Base-by-base conservation (phyloP, 2,113 vertebrate species). In the Toxotes jaculatrix region DNA sequence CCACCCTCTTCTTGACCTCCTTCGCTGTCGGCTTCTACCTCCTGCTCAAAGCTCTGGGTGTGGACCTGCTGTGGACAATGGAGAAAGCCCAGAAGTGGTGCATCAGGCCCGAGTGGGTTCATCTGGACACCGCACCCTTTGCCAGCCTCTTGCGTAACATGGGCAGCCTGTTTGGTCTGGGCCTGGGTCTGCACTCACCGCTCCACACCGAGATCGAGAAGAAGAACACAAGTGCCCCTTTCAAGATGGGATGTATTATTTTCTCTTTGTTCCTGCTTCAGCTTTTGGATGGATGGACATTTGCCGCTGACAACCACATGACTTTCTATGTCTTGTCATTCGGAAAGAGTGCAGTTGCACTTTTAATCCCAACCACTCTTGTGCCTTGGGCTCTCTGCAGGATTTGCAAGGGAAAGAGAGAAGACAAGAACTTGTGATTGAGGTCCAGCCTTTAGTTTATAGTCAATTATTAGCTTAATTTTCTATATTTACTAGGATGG, bases 71-170 rank as follows among this genome's bases (percentile, higher is more conserved):
- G 40, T 99, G 98, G 98, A 98, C 98, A 0, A 82, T 99, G 88
- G 97, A 97, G 84, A 98, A 96, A 82, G 98, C 98, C 7, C 96
- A 92, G 93, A 95, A 79, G 74, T 98, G 97, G 97, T 99, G 98
- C 1, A 80, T 93, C 45, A 93, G 1, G 38, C 92, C 97, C 0
- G 97, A 98, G 82, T 99, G 98, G 98, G 96, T 99, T 55, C 97
- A 97, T 88, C 94, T 99, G 2, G 97, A 99, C 93, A 94, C 94
- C 38, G 98, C 97, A 0, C 98, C 98, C 12, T 99, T 99, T 2
- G 98, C 98, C 86, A 97, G 98, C 90, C 97, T 99, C 59, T 90
- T 99, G 78, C 96, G 97, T 17, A 99, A 99, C 93, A 93, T 99
- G 95, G 98, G 98, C 71, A 96, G 96, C 11, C 96, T 99, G 76